A percentile compares a stretch with the other conserved stretches of the same genome.
phyloP scores from a whole-genome alignment of 2,113 vertebrate species.

The Willisornis vidua region DNA sequence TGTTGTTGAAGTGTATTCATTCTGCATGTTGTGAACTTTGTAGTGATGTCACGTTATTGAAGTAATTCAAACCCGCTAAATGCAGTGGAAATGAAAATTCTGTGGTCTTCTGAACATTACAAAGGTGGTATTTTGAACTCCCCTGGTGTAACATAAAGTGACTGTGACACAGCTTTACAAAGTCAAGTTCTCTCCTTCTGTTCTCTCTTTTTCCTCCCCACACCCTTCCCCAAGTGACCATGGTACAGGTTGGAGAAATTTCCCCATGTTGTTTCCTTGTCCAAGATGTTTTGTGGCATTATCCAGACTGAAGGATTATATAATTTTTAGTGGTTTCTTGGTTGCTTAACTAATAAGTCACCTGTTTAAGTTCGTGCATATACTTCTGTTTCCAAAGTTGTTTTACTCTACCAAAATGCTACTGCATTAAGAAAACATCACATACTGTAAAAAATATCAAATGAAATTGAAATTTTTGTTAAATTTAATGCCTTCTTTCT shows the following conservation, averaged over 20 bases:
- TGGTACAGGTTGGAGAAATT: neutral
- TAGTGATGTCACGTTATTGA: neutral
- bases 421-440: neutral
- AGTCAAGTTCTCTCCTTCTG: neutral
- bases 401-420: neutral
- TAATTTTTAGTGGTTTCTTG: neutral
- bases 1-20: neutral
- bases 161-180: neutral
- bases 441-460: neutral
- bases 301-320: neutral
- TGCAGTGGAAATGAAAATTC: neutral
- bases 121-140: neutral
- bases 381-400: neutral
- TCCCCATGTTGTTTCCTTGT: neutral
- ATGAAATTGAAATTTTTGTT: neutral
- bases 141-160: neutral
- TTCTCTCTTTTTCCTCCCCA: neutral
- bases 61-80: neutral
- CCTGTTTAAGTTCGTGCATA: neutral
- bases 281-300: neutral
- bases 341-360: neutral
- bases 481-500: neutral
- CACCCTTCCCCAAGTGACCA: neutral
- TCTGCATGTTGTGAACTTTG: neutral
- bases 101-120: neutral